Percentiles rank a stretch among this genome's conserved stretches.
Evolutionary conservation across 2,113 vertebrate genomes (phyloP).

Genomic region (Hucho hucho): DNA sequence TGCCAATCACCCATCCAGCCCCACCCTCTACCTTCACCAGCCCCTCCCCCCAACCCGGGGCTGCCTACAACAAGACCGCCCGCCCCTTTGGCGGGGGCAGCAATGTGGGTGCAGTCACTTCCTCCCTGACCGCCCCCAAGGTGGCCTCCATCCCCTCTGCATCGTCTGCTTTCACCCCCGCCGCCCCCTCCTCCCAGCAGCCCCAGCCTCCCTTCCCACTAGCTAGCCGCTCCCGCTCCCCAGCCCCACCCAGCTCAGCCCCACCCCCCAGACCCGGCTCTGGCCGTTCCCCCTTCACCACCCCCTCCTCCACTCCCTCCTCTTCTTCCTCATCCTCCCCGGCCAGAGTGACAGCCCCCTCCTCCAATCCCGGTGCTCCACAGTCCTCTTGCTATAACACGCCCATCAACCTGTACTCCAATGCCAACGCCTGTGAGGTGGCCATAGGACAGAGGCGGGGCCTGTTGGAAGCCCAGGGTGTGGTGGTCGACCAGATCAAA

Average conservation of each 20-base stretch:
- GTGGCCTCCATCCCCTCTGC: conserved; percentile 92
- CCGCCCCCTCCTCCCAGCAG: conserved; percentile 69
- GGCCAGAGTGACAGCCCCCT: conserved; percentile 77
- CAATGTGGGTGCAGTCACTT: conserved; percentile 13
- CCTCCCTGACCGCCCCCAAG: conserved; percentile 74
- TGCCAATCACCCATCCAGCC: conserved; percentile 83
- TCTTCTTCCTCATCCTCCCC: conserved; percentile 70
- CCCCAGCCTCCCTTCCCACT: conserved; percentile 70
- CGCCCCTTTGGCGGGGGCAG: conserved; percentile 83
- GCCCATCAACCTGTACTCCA: conserved; percentile 79
- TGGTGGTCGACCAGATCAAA: conserved; percentile 38
- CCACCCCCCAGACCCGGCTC: conserved; percentile 56
- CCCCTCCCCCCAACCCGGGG: conserved; percentile 64
- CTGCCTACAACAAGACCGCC: conserved; percentile 92
- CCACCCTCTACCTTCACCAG: conserved; percentile 68
- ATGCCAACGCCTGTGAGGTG: conserved; percentile 80
- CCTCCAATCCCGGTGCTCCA: conserved; percentile 78
- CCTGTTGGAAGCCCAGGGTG: conserved; percentile 82
- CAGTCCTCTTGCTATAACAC: conserved; percentile 84
- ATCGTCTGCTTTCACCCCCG: conserved; percentile 90
- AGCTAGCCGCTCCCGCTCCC: conserved; percentile 38
- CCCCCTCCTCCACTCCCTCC: conserved; percentile 47
- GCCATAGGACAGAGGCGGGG: conserved; percentile 87
- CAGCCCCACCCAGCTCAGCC: conserved; percentile 33
- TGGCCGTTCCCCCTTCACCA: conserved; percentile 52